Conservation (phyloP, 2,888 invertebrate species). For the Quadriops clusia region DNA sequence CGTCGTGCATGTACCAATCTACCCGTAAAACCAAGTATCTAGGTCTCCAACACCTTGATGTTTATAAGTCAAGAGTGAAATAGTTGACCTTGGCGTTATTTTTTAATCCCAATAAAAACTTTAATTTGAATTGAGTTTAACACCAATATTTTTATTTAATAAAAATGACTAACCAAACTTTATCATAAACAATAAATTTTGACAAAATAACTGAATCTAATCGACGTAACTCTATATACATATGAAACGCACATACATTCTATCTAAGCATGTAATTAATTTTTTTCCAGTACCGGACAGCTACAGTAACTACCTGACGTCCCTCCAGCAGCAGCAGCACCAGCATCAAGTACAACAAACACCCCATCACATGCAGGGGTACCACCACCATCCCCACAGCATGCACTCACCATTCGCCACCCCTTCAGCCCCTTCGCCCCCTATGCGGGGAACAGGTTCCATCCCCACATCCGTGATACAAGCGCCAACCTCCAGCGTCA, state of each 20-base stretch:
- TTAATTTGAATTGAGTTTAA: too few species aligned
- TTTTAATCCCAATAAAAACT: too few species aligned
- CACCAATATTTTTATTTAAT: too few species aligned
- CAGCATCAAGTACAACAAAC: slow-evolving; percentile 33
- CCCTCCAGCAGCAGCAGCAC: slow-evolving; percentile 31
- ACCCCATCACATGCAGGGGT: slow-evolving; percentile 26
- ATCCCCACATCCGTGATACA: slow-evolving; percentile 59
- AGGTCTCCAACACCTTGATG: too few species aligned
- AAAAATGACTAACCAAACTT: too few species aligned
- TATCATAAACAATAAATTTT: too few species aligned
- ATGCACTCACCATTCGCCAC: slow-evolving; percentile 44
- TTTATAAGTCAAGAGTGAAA: too few species aligned
- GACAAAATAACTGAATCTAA: too few species aligned
- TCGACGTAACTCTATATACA: too few species aligned
- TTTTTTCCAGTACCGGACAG: slow-evolving; percentile 50
- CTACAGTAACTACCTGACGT: slow-evolving; percentile 45
- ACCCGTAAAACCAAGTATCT: too few species aligned
- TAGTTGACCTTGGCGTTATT: too few species aligned
- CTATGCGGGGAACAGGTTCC: slow-evolving; percentile 31
- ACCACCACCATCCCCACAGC: slow-evolving; percentile 30
- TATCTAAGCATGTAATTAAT: slow-evolving; percentile 6
- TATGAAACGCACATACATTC: neutral
- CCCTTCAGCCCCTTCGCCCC: slow-evolving; percentile 45
- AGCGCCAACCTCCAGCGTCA: slow-evolving; percentile 71
- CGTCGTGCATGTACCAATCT: too few species aligned